Evolutionary conservation across 2,888 invertebrate species (phyloP).

Genomic region (Idaea straminata): DNA sequence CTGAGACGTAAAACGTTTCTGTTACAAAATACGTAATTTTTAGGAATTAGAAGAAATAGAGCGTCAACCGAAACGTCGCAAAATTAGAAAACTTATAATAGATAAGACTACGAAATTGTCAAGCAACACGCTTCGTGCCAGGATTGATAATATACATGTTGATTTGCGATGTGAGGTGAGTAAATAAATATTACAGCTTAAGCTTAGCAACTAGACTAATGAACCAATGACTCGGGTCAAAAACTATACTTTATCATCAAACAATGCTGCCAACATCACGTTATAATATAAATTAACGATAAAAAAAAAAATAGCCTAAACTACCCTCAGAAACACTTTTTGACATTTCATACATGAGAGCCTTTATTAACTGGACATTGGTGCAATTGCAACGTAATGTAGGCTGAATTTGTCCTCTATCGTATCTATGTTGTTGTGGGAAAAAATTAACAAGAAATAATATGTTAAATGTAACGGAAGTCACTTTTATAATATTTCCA

Average conservation of each 20-base stretch:
- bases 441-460: too few species aligned
- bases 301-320: neutral
- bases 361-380: too few species aligned
- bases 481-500: slow-evolving; percentile 22
- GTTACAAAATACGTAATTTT: slow-evolving; percentile 1
- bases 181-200: neutral
- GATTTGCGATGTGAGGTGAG: slow-evolving; percentile 57
- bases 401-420: too few species aligned
- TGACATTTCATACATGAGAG: too few species aligned
- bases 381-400: too few species aligned
- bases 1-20: neutral
- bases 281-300: too few species aligned
- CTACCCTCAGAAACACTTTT: neutral
- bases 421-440: too few species aligned
- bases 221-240: too few species aligned
- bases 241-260: neutral
- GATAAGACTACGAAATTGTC: slow-evolving; percentile 53
- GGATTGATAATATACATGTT: slow-evolving; percentile 48
- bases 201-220: too few species aligned
- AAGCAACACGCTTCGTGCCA: slow-evolving; percentile 39
- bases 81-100: slow-evolving; percentile 44
- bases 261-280: neutral
- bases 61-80: slow-evolving; percentile 46
- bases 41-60: slow-evolving; percentile 56
- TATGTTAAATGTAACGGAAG: neutral